These are phyloP conservation scores for Octodonta nipae DNA, from an alignment of 2,888 invertebrate genomes.

Conservation along the genomic window DNA sequence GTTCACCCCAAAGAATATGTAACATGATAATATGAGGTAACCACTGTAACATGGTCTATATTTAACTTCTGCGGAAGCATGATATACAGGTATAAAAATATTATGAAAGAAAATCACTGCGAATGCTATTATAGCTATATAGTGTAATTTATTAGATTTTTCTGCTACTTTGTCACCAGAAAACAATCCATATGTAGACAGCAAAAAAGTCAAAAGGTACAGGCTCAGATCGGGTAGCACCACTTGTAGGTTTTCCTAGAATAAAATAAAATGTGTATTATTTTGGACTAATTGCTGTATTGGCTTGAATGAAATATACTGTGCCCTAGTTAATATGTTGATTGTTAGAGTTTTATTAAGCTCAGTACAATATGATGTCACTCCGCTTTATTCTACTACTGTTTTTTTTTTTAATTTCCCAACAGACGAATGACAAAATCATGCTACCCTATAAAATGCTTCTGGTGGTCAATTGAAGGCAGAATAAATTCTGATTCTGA, in stretches of 20 bases:
- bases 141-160: constrained; percentile 11
- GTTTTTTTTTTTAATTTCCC: no score
- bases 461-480: no score
- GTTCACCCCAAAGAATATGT: constrained; percentile 71
- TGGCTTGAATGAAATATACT: no score
- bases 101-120: constrained; percentile 42
- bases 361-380: no score
- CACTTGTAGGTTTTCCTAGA: constrained; percentile 16
- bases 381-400: no score
- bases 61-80: constrained; percentile 34
- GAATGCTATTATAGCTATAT: constrained; percentile 33
- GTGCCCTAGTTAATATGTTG: no score
- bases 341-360: no score
- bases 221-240: constrained; percentile 34
- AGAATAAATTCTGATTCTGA: no score
- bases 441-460: no score
- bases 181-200: constrained; percentile 37
- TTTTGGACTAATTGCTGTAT: constrained; percentile 1
- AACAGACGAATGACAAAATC: no score
- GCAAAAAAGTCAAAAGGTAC: constrained; percentile 33
- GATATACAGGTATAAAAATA: constrained; percentile 51
- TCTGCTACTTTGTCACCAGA: constrained; percentile 33
- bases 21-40: constrained; percentile 62
- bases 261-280: constrained; percentile 8
- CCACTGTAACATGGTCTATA: constrained; percentile 57